Evolutionary conservation across 2,113 vertebrate species (phyloP).

Genomic region (Oryzias curvinotus): DNA sequence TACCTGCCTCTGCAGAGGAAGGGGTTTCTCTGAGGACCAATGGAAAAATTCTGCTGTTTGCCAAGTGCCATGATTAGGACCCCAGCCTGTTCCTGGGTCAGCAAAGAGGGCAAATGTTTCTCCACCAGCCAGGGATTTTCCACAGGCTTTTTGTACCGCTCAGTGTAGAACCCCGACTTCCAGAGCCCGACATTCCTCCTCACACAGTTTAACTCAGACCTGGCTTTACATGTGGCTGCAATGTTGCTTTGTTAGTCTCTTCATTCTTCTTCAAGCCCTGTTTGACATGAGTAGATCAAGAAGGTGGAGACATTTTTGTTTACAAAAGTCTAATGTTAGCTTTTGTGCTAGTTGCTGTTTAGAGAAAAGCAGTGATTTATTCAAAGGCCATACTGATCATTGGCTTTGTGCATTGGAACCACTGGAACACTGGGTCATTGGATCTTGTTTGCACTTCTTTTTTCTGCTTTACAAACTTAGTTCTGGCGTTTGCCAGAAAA

Average conservation of each 20-base stretch:
- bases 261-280: slow-evolving; percentile 34
- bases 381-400: slow-evolving; percentile 10
- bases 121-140: slow-evolving; percentile 60
- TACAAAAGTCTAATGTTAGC: slow-evolving; percentile 11
- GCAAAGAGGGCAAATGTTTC: slow-evolving; percentile 53
- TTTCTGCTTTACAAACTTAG: slow-evolving; percentile 27
- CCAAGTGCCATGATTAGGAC: slow-evolving; percentile 66
- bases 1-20: slow-evolving; percentile 72
- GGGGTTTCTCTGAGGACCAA: slow-evolving; percentile 54
- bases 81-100: slow-evolving; percentile 65
- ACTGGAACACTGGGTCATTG: too few species aligned
- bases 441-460: slow-evolving; percentile 13
- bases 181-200: slow-evolving; percentile 25
- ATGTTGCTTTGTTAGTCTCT: slow-evolving; percentile 40
- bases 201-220: slow-evolving; percentile 8
- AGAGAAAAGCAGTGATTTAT: slow-evolving; percentile 8
- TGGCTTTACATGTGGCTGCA: slow-evolving; percentile 51
- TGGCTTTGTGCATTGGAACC: slow-evolving; percentile 15
- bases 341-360: slow-evolving; percentile 6
- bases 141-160: slow-evolving; percentile 58
- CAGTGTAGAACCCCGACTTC: slow-evolving; percentile 33
- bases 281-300: slow-evolving; percentile 35
- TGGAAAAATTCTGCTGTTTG: slow-evolving; percentile 63
- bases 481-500: slow-evolving; percentile 63
- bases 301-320: slow-evolving; percentile 26